A percentile compares a stretch with the other conserved stretches of the same genome.
phyloP scores from a whole-genome alignment of 2,797 vertebrate species.

The Synaphobranchus kaupii region DNA sequence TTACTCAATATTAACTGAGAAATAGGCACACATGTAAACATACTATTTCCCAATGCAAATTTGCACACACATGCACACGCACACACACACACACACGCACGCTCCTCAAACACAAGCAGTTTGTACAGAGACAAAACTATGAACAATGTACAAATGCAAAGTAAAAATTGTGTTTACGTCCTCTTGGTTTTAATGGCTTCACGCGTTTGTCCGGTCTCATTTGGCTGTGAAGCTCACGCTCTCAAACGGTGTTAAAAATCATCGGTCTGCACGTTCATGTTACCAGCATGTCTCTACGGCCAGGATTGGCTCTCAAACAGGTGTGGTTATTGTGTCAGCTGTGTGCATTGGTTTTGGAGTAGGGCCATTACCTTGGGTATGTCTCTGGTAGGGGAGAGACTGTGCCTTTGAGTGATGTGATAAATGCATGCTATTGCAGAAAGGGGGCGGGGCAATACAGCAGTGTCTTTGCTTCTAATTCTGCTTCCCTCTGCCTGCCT shows the following conservation, averaged over 20 bases:
- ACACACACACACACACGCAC: background rate
- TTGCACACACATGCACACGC: background rate
- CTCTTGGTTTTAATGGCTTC: background rate
- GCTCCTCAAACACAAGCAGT: background rate
- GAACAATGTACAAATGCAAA: background rate
- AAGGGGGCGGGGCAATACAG: background rate
- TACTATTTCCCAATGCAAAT: background rate
- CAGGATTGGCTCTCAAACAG: background rate
- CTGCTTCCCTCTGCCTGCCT: constrained; percentile 59
- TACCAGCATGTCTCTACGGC: background rate
- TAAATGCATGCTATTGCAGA: background rate
- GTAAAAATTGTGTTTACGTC: background rate
- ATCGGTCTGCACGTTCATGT: background rate
- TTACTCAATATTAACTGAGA: background rate
- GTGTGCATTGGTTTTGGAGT: background rate
- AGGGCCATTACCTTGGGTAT: background rate
- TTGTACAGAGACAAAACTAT: background rate
- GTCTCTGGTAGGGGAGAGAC: background rate
- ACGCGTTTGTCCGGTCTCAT: background rate
- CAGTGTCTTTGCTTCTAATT: constrained; percentile 62
- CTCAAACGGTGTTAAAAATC: background rate
- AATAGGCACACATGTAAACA: background rate
- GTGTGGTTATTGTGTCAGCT: background rate
- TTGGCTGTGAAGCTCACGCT: background rate
- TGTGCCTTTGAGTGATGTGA: background rate